Evolutionary conservation across 1,140 invertebrate species (phyloP), one percentile per base, ranked within the genome.

Genomic region (Melitaea cinxia): DNA sequence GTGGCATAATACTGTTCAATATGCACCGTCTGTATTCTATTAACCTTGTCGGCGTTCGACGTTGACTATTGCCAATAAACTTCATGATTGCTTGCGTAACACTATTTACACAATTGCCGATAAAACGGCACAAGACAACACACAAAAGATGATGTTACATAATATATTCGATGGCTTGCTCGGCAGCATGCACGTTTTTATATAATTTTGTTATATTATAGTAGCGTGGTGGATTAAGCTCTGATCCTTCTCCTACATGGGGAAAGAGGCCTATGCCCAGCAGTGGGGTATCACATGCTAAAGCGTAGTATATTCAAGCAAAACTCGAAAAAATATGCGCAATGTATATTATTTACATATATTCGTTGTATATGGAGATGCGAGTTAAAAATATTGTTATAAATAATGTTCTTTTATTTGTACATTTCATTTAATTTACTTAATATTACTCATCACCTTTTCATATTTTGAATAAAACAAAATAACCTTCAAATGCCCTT

Each of bases 21-120:
- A 68, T 72, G 70, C 65, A 74, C 65, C 67, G 70, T 65, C 61
- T 72, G 65, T 76, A 75, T 73, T 75, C 66, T 75, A 77, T 79
- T 80, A 80, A 82, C 78, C 77, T 84, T 82, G 73, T 60, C 58
- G 62, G 60, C 59, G 59, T 49, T 60, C 57, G 62, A 60, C 66
- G 54, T 56, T 45, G 49, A 70, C 57, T 68, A 70, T 74, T 75
- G 68, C 74, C 73, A 72, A 66, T 68, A 73, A 68, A 58, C 42
- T 54, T 21, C n/a, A 73, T 77, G 71, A 81, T 81, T 71, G 64
- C 82, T 84, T 79, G 71, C 75, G 60, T 74, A 83, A 83, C 75
- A 65, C 54, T 77, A 73, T 82, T 83, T 80, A 64, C 57, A 66
- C 77, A 79, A 78, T 65, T 74, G 72, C 50, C 61, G 65, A 56